Percentiles rank a stretch among this genome's conserved stretches.
phyloP scores from a whole-genome alignment of 2,113 vertebrate species.

The Noctilio leporinus region DNA sequence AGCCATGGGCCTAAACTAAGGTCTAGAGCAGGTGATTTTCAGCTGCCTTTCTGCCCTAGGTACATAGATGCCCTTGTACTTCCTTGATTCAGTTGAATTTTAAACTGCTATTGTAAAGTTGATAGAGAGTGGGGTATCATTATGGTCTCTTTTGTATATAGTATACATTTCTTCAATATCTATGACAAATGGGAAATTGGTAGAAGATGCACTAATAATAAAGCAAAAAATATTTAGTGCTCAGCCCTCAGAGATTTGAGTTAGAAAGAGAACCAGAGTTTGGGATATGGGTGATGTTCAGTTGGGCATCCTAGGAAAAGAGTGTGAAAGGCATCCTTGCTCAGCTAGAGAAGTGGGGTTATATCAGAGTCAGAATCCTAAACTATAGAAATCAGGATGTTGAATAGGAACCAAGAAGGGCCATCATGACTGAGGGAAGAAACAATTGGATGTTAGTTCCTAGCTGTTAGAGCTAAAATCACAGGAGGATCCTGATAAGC shows the following conservation, averaged over 20 bases:
- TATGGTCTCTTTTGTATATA: neutral
- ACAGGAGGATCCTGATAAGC: neutral
- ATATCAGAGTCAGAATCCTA: neutral
- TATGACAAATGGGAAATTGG: neutral
- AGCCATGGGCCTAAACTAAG: neutral
- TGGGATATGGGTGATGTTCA: neutral
- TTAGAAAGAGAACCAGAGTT: neutral
- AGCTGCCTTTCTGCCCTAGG: neutral
- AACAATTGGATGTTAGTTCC: neutral
- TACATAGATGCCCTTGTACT: neutral
- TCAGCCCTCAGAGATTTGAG: neutral
- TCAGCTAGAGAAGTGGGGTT: neutral
- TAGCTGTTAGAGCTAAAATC: neutral
- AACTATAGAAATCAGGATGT: neutral
- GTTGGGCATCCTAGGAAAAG: neutral
- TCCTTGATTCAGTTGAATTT: neutral
- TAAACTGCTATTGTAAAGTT: neutral
- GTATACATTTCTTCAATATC: neutral
- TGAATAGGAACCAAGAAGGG: neutral
- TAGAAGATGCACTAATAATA: neutral
- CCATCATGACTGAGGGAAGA: neutral
- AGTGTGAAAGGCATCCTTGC: neutral
- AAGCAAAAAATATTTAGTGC: neutral
- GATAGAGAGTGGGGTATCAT: neutral
- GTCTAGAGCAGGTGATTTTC: neutral